Base-by-base conservation (phyloP, 92 coral and sea anemone genomes). In the Siderastrea radians region DNA sequence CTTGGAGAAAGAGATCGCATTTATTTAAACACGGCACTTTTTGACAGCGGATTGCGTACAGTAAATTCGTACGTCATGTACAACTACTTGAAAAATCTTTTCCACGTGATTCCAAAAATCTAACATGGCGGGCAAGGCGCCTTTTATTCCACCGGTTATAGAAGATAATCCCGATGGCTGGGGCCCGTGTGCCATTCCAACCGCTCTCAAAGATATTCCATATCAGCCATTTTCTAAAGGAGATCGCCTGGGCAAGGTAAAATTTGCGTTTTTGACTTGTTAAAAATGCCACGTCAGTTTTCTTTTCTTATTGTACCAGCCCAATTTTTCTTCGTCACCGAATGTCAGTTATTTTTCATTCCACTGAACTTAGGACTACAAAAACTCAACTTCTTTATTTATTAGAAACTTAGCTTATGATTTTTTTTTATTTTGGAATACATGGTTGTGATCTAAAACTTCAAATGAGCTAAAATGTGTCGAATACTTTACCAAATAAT, bases 131-230 rank as follows among this genome's bases (percentile, higher is more conserved):
- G 96, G 94, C 38, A 97, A 95, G 86, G 96, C 99, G 55, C 90
- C 92, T 79, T 97, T 97, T 87, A 86, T 95, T 72, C 91, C 99
- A 45, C 99, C 99, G 67, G 94, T 90, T 51, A 97, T 97, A 70
- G 95, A 97, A 89, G 99, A 97, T 84, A 97, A 97, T 94, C 98
- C 95, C 26, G 97, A 96, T 75, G 99, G 99, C 17, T 97, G 99
- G 99, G 99, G 99, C n/a, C 99, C 99, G 71, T 95, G 98, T 65
- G 91, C 99, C 50, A 96, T 97, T 68, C 98, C 99, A 66, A 96
- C 96, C 55, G 99, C 98, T 52, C 94, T 97, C 78, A 97, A 92
- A 89, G 99, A 96, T 80, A 97, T 97, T 70, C 99, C 99, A 58
- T 97, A 97, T 86, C 99, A 97, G 67, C 99, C 99, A 26, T 97